Percentiles rank a stretch among this genome's conserved stretches.
Evolutionary conservation across 2,113 vertebrate species (phyloP).

Genomic region (western clawed frog (Xenopus tropicalis)): DNA sequence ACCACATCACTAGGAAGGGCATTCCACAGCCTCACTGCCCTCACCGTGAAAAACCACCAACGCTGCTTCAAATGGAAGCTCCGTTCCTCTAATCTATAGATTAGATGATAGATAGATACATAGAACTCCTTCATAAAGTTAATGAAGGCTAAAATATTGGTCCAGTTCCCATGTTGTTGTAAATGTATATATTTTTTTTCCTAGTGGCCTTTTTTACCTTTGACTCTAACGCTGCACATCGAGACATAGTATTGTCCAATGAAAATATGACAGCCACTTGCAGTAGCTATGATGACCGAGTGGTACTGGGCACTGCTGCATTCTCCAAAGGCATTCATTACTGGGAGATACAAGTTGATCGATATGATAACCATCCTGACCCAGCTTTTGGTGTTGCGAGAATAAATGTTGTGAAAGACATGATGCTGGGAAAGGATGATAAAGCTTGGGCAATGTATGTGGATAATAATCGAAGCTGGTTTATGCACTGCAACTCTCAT

Average conservation of each 20-base stretch:
- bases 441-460: constrained; percentile 99
- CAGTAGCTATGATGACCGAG: constrained; percentile 94
- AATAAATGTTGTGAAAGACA: constrained; percentile 89
- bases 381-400: constrained; percentile 93
- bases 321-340: constrained; percentile 95
- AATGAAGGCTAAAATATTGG: too few species aligned
- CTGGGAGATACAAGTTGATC: constrained; percentile 90
- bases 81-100: too few species aligned
- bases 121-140: too few species aligned
- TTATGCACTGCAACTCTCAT: constrained; percentile 98
- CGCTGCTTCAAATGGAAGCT: too few species aligned
- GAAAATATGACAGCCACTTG: constrained; percentile 93
- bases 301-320: constrained; percentile 89
- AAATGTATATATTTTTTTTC: constrained; percentile 18
- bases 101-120: too few species aligned
- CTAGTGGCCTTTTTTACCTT: constrained; percentile 97
- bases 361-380: constrained; percentile 96
- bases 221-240: constrained; percentile 87
- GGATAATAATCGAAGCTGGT: constrained; percentile 99
- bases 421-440: constrained; percentile 96
- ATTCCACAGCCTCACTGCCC: too few species aligned
- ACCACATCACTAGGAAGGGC: too few species aligned
- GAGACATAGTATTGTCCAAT: constrained; percentile 90
- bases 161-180: too few species aligned
- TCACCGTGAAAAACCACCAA: too few species aligned